phyloP scores from a whole-genome alignment of 1,140 invertebrate genomes.

The Oreohelix idahoensis region DNA sequence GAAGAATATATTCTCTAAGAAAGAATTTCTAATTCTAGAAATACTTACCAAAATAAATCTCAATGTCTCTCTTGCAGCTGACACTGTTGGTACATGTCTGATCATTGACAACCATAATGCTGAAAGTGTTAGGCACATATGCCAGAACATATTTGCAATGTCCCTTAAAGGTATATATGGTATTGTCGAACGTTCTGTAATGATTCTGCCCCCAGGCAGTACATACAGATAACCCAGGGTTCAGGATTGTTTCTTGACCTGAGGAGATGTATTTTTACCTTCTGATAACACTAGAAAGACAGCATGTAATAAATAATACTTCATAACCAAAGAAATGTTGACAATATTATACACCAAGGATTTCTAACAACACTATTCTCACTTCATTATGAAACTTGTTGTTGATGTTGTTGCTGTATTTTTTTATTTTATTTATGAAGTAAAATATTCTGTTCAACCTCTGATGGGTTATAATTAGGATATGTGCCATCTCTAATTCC shows the following conservation, averaged over 20 bases:
- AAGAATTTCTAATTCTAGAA: no score
- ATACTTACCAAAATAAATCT: slow-evolving; percentile 57
- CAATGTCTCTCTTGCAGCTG: slow-evolving; percentile 54
- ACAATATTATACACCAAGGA: no score
- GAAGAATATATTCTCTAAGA: no score
- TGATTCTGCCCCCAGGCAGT: slow-evolving; percentile 85
- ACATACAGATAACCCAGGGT: slow-evolving; percentile 73
- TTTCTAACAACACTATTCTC: no score
- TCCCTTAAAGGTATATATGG: slow-evolving; percentile 71
- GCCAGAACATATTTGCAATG: slow-evolving; percentile 37
- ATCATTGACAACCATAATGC: slow-evolving; percentile 60
- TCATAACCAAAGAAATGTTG: no score
- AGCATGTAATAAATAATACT: no score
- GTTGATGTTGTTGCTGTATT: no score
- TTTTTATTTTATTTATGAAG: no score
- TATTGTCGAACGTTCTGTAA: slow-evolving; percentile 88
- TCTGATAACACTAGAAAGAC: not conserved
- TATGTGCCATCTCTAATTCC: no score
- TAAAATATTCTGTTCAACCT: no score
- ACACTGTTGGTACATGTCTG: slow-evolving; percentile 45
- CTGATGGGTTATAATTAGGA: no score
- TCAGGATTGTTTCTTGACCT: not conserved
- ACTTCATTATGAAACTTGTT: no score
- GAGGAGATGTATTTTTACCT: not conserved
- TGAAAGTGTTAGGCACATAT: slow-evolving; percentile 53